Percentiles rank a stretch among this genome's conserved stretches.
Conservation (phyloP, 2,888 invertebrate genomes). For the Sphinx pinastri region DNA sequence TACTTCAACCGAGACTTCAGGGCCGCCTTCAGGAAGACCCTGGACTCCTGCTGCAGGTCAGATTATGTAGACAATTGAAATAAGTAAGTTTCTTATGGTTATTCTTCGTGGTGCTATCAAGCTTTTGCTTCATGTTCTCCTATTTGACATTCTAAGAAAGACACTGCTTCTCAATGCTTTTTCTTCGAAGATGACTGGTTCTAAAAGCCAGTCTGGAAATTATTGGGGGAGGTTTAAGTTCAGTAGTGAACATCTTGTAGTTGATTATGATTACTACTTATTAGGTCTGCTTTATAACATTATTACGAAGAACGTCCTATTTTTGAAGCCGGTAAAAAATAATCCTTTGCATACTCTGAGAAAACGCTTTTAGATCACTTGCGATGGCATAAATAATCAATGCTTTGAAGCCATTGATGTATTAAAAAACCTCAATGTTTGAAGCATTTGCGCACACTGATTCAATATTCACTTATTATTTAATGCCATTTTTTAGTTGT, state of each 20-base stretch:
- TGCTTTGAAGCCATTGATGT: too few species aligned
- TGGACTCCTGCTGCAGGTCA: constrained; percentile 88
- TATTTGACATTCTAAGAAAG: background rate
- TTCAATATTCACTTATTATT: too few species aligned
- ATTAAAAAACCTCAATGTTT: too few species aligned
- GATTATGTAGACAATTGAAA: constrained; percentile 17
- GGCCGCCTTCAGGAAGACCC: constrained; percentile 95
- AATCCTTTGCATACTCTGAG: too few species aligned
- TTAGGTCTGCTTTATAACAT: too few species aligned
- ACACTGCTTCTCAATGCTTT: background rate
- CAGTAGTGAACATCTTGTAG: background rate
- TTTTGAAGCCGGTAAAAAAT: too few species aligned
- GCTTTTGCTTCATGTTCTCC: background rate
- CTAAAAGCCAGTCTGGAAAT: background rate
- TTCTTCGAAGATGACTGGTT: background rate
- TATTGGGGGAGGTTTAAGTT: background rate
- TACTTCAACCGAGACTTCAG: constrained; percentile 99
- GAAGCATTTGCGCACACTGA: too few species aligned
- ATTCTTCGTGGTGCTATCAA: background rate
- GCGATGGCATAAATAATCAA: too few species aligned
- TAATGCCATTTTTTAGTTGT: too few species aligned
- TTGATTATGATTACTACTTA: background rate
- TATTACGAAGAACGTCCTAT: too few species aligned
- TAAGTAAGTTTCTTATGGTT: constrained; percentile 3
- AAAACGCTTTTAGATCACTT: too few species aligned